Percentiles rank a stretch among this genome's conserved stretches.
Evolutionary conservation across 2,113 vertebrate genomes (phyloP).

Genomic region (Phrynocephalus versicolor): DNA sequence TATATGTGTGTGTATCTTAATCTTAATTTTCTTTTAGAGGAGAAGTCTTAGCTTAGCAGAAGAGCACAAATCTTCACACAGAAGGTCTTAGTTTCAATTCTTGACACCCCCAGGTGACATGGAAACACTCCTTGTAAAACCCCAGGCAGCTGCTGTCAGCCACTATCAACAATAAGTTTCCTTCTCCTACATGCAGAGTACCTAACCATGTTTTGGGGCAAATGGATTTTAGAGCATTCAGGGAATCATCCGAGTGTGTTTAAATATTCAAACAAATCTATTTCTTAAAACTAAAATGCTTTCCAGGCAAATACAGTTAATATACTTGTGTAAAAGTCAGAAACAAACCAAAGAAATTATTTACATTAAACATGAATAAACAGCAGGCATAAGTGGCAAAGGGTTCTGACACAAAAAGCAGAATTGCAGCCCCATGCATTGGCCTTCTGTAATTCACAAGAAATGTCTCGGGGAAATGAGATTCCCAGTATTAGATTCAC

Average conservation of each 20-base stretch:
- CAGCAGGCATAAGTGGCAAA: not conserved
- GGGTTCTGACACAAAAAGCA: not conserved
- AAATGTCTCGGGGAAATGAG: constrained; percentile 45
- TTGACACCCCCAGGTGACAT: no score
- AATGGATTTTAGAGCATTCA: not conserved
- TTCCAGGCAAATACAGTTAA: not conserved
- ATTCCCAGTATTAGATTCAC: constrained; percentile 58
- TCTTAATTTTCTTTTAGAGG: not conserved
- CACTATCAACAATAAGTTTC: no score
- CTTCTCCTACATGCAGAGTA: not conserved
- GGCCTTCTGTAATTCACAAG: constrained; percentile 46
- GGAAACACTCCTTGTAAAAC: no score
- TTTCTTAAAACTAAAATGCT: not conserved
- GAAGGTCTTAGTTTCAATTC: no score
- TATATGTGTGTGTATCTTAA: constrained; percentile 36
- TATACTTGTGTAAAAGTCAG: not conserved
- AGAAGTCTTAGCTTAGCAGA: no score
- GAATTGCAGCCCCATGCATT: constrained; percentile 28
- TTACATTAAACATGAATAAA: not conserved
- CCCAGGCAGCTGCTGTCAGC: no score
- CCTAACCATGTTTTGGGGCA: not conserved
- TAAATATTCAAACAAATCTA: not conserved
- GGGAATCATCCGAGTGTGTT: not conserved
- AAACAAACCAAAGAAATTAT: not conserved
- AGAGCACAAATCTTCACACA: no score